phyloP scores from a whole-genome alignment of 2,113 vertebrate genomes.

The Onychostoma macrolepis region DNA sequence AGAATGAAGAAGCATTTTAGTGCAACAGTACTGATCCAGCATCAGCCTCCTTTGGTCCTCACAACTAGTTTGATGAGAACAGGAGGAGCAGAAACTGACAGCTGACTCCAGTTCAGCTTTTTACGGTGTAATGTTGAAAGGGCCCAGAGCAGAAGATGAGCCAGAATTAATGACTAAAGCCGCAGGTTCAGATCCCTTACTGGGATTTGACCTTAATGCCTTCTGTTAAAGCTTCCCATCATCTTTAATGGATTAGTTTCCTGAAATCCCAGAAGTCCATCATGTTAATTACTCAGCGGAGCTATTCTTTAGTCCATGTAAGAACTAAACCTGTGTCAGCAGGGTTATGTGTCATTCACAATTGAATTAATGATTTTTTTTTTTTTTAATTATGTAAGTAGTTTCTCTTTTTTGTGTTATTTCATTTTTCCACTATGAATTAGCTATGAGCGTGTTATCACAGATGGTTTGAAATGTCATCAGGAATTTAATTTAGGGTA shows the following conservation, averaged over 20 bases:
- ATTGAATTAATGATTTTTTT: not conserved
- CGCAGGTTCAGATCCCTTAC: not conserved
- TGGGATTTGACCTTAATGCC: constrained; percentile 6
- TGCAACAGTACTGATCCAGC: not conserved
- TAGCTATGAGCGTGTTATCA: not conserved
- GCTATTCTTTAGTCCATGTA: constrained; percentile 17
- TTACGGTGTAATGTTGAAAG: not conserved
- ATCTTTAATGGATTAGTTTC: constrained; percentile 43
- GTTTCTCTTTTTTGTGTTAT: not conserved
- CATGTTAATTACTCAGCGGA: constrained; percentile 35
- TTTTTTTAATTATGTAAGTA: not conserved
- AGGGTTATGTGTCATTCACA: not conserved
- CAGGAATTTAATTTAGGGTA: not conserved
- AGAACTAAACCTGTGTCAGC: not conserved
- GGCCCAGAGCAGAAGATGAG: constrained; percentile 4
- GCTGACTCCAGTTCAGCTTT: not conserved
- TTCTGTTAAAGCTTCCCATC: constrained; percentile 7
- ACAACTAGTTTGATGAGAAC: not conserved
- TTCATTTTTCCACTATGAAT: not conserved
- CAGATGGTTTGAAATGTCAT: not conserved
- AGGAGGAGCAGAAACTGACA: not conserved
- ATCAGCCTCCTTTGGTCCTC: not conserved
- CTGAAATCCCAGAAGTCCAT: constrained; percentile 1
- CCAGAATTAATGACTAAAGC: constrained; percentile 18
- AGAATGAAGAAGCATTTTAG: no score